Base-by-base conservation (phyloP, 2,113 vertebrate species). In the Thunnus thynnus region DNA sequence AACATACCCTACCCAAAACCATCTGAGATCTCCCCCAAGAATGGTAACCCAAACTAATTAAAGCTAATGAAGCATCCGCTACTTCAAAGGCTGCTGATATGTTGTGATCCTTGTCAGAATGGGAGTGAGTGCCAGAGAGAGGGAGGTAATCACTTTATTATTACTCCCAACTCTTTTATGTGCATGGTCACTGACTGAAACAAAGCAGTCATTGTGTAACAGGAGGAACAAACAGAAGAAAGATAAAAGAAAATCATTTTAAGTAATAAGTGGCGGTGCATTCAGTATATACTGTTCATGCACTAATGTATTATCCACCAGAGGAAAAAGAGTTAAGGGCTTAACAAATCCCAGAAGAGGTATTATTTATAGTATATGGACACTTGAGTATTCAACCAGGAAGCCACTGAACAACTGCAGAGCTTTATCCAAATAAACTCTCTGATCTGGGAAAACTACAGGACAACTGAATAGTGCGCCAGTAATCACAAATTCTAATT, bases 1-100 rank as follows among this genome's bases (percentile, higher is more conserved):
- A 84, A 78, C 18, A 1, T 20, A 36, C 72, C 68, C 62, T 48
- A 2, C 56, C 75, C 73, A 83, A 76, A 78, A 41, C 74, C 18
- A 63, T 69, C 30, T 27, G 20, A 74, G 13, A 66, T 36, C 69
- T 61, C 62, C 57, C 72, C 72, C 66, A 63, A 55, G 77, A 78
- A 83, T 52, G 76, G 67, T 75, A 78, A 85, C 68, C 84, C 82
- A 78, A 56, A 75, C 88, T 89, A 92, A 94, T 94, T 90, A 85
- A 86, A 86, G 78, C 80, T 83, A 91, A 93, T 92, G 89, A 92
- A 91, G 88, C 89, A 85, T 89, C 86, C 61, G 63, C 78, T 71
- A 65, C 85, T 89, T 94, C 85, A 94, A 95, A 94, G 88, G 64
- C 58, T 62, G 56, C 71, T 63, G 83, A 84, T 30, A 74, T 64